phyloP scores from a whole-genome alignment of 2,888 invertebrate genomes.

The Lymantria monacha region DNA sequence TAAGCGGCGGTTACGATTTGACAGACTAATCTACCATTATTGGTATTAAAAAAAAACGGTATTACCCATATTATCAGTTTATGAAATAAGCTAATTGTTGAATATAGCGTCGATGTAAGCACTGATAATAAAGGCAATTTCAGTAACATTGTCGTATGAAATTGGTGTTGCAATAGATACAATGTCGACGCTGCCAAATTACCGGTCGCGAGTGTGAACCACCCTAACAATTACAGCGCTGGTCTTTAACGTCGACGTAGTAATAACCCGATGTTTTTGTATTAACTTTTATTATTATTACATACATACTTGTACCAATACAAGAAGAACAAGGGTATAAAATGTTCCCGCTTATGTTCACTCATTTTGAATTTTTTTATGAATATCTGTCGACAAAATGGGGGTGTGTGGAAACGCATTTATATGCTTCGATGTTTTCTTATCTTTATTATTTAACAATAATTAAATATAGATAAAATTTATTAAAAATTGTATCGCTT shows the following conservation, averaged over 20 bases:
- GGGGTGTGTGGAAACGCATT: conserved; percentile 5
- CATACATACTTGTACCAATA: conserved; percentile 27
- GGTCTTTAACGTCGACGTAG: conserved; percentile 39
- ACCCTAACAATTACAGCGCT: conserved; percentile 46
- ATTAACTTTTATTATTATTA: conserved; percentile 49
- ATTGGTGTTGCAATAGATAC: conserved; percentile 54
- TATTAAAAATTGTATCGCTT: no score
- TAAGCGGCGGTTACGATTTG: no score
- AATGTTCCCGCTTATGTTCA: conserved; percentile 14
- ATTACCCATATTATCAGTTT: not conserved
- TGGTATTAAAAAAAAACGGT: no score
- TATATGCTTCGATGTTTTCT: conserved; percentile 3
- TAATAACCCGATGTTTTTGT: conserved; percentile 47
- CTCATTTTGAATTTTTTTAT: conserved; percentile 18
- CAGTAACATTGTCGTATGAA: conserved; percentile 47
- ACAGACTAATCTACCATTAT: no score
- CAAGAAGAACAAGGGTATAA: conserved; percentile 15
- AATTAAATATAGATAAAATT: not conserved
- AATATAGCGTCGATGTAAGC: conserved; percentile 13
- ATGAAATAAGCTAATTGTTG: not conserved
- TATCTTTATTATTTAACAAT: not conserved
- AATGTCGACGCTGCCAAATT: conserved; percentile 56
- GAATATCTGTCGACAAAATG: conserved; percentile 8
- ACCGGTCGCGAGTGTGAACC: conserved; percentile 36
- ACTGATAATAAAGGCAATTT: conserved; percentile 49